phyloP scores from a whole-genome alignment of 2,888 invertebrate species.

The Brachypterus glaber region DNA sequence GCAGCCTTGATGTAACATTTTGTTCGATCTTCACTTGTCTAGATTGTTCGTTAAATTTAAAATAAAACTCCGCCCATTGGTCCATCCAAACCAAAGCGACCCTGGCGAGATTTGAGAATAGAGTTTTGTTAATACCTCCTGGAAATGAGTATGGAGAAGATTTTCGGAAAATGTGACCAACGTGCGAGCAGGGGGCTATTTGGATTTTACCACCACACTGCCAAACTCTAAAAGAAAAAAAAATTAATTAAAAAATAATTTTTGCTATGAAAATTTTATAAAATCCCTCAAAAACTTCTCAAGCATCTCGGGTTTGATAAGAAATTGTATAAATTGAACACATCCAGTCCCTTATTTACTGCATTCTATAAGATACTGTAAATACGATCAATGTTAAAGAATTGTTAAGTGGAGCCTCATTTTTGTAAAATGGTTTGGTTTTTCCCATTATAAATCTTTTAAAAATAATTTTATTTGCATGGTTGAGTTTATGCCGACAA shows the following conservation, averaged over 20 bases:
- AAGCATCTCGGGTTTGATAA: not conserved
- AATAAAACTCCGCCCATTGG: conserved; percentile 88
- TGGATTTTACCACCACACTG: conserved; percentile 87
- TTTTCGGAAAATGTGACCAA: conserved; percentile 86
- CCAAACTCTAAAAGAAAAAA: conserved; percentile 60
- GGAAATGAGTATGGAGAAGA: conserved; percentile 93
- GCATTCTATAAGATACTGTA: too few species aligned
- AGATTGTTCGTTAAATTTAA: conserved; percentile 72
- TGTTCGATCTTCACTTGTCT: conserved; percentile 52
- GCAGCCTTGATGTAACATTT: conserved; percentile 53
- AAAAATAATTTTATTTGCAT: too few species aligned
- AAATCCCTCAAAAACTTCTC: not conserved
- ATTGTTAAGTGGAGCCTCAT: too few species aligned
- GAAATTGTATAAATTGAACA: too few species aligned
- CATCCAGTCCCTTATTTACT: too few species aligned
- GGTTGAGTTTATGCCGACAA: too few species aligned
- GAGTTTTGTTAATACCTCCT: conserved; percentile 79
- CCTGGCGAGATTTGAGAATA: conserved; percentile 83
- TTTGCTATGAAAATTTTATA: not conserved
- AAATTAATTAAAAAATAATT: not conserved
- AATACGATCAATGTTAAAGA: too few species aligned
- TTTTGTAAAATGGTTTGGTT: too few species aligned
- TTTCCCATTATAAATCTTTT: too few species aligned
- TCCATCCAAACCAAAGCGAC: conserved; percentile 98
- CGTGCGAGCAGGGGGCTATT: conserved; percentile 87